Evolutionary conservation across 2,113 vertebrate species (phyloP), one percentile per base, ranked within the genome.

Genomic region (Nyctibius bracteatus): DNA sequence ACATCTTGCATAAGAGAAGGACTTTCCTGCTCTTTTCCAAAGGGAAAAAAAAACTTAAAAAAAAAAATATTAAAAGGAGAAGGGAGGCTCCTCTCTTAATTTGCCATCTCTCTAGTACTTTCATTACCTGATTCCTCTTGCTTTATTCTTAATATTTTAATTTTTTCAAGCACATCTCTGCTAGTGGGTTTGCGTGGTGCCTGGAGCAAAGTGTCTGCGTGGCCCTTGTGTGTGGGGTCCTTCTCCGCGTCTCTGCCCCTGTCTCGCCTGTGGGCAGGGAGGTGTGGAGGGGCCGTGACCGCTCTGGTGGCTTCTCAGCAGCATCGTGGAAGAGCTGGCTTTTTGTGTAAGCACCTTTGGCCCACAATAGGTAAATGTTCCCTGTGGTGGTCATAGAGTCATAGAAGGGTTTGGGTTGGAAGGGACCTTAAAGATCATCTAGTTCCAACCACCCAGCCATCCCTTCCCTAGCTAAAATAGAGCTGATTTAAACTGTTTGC

Each of bases 241-340:
- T 61, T 16, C n/a, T n/a, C 20, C 0, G 0, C 12, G 33, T 51
- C 8, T 5, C 46, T 62, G 71, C 67, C 35, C 30, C 28, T 3
- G 9, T 44, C 17, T 39, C 15, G 5, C 27, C 25, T 3, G 0
- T 31, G 63, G 74, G 39, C 30, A 14, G 41, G 33, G 33, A 25
- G 37, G 14, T 30, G 39, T 18, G 81, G 21, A 28, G 37, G 19
- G 20, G 65, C 70, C 30, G 28, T 1, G 23, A 2, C 58, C 3
- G 3, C 39, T 41, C 31, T 3, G 0, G n/a, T 12, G 33, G 33
- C 75, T 44, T 11, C 62, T 9, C 4, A 63, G 73, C 67, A 49
- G 43, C 63, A 7, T 14, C 49, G 1, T 11, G 27, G 31, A 57
- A 28, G 21, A 10, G 31, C 2, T 39, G 65, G 14, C 2, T 10